phyloP scores from a whole-genome alignment of 2,113 vertebrate genomes.

The Cephalopholis sonnerati region DNA sequence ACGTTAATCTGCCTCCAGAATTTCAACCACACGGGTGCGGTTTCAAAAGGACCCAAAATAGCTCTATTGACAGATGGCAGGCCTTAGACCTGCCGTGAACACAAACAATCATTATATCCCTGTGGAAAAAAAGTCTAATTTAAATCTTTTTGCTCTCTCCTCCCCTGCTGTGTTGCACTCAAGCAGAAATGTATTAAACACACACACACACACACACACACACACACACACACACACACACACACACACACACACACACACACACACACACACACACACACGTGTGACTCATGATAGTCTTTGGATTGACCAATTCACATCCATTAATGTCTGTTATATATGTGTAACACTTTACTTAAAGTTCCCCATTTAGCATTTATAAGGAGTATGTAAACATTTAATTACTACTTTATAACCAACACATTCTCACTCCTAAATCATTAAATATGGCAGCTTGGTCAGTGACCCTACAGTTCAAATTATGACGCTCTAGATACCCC shows the following conservation, averaged over 20 bases:
- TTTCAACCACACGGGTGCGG: conserved; percentile 48
- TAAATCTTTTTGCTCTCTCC: conserved; percentile 47
- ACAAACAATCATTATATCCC: conserved; percentile 54
- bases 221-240: background rate
- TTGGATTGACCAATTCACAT: conserved; percentile 11
- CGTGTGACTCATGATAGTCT: conserved; percentile 4
- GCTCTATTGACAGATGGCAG: conserved; percentile 70
- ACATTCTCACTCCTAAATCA: too few species aligned
- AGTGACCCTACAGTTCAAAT: too few species aligned
- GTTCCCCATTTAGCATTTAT: background rate
- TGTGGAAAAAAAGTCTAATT: conserved; percentile 49
- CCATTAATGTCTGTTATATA: background rate
- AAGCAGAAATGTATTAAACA: conserved; percentile 31
- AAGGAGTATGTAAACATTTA: background rate
- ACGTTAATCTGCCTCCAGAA: conserved; percentile 33
- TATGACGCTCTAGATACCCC: too few species aligned
- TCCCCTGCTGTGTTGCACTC: conserved; percentile 43
- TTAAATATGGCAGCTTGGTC: too few species aligned
- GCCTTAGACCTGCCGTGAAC: conserved; percentile 53
- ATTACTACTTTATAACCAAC: background rate
- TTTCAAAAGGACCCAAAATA: conserved; percentile 53
- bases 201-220: background rate
- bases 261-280: background rate
- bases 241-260: background rate
- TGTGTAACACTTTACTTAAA: background rate